These are phyloP conservation scores for Zaprionus lachaisei DNA, from an alignment of 1,140 invertebrate species.

Conservation along the genomic window DNA sequence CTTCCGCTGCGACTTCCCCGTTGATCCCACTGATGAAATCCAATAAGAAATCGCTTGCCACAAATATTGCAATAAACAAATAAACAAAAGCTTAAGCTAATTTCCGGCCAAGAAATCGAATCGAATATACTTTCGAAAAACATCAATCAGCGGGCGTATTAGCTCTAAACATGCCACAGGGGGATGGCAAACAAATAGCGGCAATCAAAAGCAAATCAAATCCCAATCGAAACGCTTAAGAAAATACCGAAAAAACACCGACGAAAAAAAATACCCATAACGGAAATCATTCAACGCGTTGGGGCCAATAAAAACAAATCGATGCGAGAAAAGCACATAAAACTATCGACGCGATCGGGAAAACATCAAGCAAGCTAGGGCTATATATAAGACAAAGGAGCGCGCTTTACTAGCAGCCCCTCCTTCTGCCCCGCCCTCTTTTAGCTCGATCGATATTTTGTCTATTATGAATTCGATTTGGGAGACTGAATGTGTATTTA, in stretches of 20 bases:
- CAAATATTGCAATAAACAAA: slow-evolving; percentile 63
- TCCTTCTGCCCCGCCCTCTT: not conserved
- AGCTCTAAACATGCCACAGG: slow-evolving; percentile 76
- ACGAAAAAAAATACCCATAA: slow-evolving; percentile 40
- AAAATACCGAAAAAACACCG: slow-evolving; percentile 50
- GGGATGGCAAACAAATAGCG: slow-evolving; percentile 74
- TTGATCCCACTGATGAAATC: slow-evolving; percentile 2
- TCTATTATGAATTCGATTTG: slow-evolving; percentile 75
- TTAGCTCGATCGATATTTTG: slow-evolving; percentile 18
- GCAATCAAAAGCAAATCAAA: slow-evolving; percentile 70
- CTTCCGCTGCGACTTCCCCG: slow-evolving; percentile 51
- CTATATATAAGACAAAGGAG: slow-evolving; percentile 35
- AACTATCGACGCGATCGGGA: slow-evolving; percentile 37
- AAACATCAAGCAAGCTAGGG: slow-evolving; percentile 42
- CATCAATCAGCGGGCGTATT: slow-evolving; percentile 75
- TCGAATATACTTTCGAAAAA: slow-evolving; percentile 48
- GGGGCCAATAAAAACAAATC: slow-evolving; percentile 60
- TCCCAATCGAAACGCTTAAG: slow-evolving; percentile 72
- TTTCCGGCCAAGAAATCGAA: slow-evolving; percentile 55
- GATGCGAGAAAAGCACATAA: slow-evolving; percentile 40
- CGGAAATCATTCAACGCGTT: slow-evolving; percentile 64
- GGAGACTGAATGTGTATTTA: not conserved
- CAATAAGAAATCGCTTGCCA: slow-evolving; percentile 26
- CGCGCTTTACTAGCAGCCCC: slow-evolving; percentile 21
- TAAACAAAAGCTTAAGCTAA: slow-evolving; percentile 57